Evolutionary conservation across 2,888 invertebrate genomes (phyloP).

Genomic region (Acanthosepion esculentum): DNA sequence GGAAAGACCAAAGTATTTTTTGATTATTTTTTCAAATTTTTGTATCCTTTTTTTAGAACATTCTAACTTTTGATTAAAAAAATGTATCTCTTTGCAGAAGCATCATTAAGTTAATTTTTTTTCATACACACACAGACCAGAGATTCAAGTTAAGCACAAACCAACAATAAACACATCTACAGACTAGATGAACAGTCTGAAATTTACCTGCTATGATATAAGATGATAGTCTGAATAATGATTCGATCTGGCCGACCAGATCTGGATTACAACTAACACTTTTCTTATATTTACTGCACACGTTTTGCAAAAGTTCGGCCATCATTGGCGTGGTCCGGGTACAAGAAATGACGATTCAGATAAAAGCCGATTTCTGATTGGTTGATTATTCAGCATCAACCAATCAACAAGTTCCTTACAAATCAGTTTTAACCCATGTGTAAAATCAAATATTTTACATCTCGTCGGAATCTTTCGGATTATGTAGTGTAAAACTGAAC

Average conservation of each 20-base stretch:
- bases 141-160: neutral
- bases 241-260: slow-evolving; percentile 66
- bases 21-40: too few relatives aligned
- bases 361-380: neutral
- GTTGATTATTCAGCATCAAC: neutral
- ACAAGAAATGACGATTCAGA: neutral
- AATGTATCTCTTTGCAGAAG: too few relatives aligned
- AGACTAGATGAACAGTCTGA: neutral
- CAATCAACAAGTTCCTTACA: neutral
- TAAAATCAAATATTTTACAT: neutral
- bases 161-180: neutral
- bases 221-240: slow-evolving; percentile 64
- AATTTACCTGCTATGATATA: slow-evolving; percentile 67
- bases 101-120: neutral
- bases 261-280: slow-evolving; percentile 65
- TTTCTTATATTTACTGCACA: slow-evolving; percentile 60
- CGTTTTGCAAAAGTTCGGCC: slow-evolving; percentile 37
- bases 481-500: neutral
- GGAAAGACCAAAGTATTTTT: too few relatives aligned
- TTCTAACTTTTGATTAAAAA: too few relatives aligned
- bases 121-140: neutral
- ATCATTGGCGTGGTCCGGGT: slow-evolving; percentile 38
- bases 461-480: neutral
- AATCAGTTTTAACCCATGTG: neutral
- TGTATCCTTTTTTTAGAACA: too few relatives aligned